Conservation (phyloP, 2,113 vertebrate genomes). For the Syrrhaptes paradoxus region DNA sequence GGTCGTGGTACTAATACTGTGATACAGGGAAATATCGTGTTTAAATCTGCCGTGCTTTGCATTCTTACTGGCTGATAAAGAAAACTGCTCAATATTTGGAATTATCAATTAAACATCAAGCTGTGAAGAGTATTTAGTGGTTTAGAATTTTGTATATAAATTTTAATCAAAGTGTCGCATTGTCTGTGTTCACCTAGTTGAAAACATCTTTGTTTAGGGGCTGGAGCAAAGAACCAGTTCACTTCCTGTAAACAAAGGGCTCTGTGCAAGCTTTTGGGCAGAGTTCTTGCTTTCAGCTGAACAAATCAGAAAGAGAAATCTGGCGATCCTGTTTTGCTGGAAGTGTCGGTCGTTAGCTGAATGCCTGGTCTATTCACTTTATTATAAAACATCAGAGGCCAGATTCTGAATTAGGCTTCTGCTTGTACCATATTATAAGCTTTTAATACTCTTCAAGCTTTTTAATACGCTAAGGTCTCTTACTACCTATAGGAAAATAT, state of each 20-base stretch:
- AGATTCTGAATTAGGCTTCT: neutral
- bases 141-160: neutral
- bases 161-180: neutral
- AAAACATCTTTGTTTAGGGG: neutral
- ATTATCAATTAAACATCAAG: neutral
- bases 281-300: neutral
- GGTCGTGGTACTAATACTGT: neutral
- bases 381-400: neutral
- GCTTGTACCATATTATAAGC: neutral
- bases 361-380: neutral
- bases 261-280: neutral
- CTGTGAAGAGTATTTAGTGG: neutral
- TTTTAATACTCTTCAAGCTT: neutral
- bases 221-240: slow-evolving; percentile 12
- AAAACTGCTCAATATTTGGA: neutral
- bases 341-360: neutral
- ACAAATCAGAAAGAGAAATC: neutral
- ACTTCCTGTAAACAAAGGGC: slow-evolving; percentile 23
- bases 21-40: neutral
- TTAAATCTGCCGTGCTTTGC: neutral
- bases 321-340: neutral
- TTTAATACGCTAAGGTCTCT: neutral
- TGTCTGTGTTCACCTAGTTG: neutral
- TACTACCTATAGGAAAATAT: neutral
- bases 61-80: neutral